A percentile compares a stretch with the other conserved stretches of the same genome.
These are phyloP conservation scores for Papilio elwesi DNA, from an alignment of 2,888 invertebrate genomes.

Conservation along the genomic window DNA sequence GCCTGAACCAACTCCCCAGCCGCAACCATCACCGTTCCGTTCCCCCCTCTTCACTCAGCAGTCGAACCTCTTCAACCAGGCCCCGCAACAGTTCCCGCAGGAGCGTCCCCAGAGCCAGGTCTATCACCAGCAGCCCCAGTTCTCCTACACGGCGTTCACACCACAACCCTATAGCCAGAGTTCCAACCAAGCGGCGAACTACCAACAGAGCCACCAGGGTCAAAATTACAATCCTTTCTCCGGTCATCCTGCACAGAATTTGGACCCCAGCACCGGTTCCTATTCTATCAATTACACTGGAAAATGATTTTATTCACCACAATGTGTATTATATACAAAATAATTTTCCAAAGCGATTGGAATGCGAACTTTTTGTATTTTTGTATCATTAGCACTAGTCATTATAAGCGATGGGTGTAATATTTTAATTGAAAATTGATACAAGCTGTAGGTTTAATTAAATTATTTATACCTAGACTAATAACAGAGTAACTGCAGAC, in stretches of 20 bases:
- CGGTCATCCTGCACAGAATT: slow-evolving; percentile 89
- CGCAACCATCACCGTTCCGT: slow-evolving; percentile 54
- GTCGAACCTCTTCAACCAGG: slow-evolving; percentile 62
- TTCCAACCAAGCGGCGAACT: slow-evolving; percentile 54
- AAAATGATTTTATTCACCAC: slow-evolving; percentile 54
- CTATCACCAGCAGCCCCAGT: slow-evolving; percentile 74
- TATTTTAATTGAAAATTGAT: slow-evolving; percentile 36
- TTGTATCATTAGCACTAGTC: slow-evolving; percentile 66
- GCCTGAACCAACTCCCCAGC: slow-evolving; percentile 45
- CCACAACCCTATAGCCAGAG: slow-evolving; percentile 65
- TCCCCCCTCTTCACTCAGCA: slow-evolving; percentile 54
- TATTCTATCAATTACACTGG: slow-evolving; percentile 90
- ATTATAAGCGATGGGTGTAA: slow-evolving; percentile 47
- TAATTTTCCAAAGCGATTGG: slow-evolving; percentile 48
- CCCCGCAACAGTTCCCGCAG: slow-evolving; percentile 68
- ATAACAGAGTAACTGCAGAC: neutral
- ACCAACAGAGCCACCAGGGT: slow-evolving; percentile 58
- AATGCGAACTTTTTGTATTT: slow-evolving; percentile 48
- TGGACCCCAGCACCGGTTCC: slow-evolving; percentile 89
- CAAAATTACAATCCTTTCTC: slow-evolving; percentile 79
- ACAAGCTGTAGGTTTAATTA: slow-evolving; percentile 48
- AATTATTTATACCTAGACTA: slow-evolving; percentile 44
- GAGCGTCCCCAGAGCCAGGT: slow-evolving; percentile 71
- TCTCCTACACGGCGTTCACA: slow-evolving; percentile 72
- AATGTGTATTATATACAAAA: slow-evolving; percentile 22